Percentiles rank a stretch among this genome's conserved stretches.
Evolutionary conservation across 2,797 vertebrate species (phyloP).

Genomic region (Pseudochirops corinnae): DNA sequence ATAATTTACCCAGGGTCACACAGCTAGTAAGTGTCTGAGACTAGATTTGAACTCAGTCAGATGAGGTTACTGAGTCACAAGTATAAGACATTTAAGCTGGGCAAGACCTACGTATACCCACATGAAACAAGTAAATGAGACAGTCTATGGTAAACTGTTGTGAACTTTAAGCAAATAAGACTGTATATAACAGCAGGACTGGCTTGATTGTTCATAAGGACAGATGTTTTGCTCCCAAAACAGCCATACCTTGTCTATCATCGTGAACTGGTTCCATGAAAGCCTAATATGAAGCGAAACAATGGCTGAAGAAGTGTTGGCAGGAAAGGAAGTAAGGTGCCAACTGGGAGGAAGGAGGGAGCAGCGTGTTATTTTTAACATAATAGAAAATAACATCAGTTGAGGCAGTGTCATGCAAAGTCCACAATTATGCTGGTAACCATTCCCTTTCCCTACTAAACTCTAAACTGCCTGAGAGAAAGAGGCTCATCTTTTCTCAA

Average conservation of each 20-base stretch:
- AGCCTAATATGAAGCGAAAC: background rate
- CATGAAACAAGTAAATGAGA: background rate
- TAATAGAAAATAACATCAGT: background rate
- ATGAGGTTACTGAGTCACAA: background rate
- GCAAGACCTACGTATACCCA: background rate
- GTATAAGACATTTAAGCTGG: background rate
- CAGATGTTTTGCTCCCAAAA: background rate
- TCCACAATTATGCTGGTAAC: background rate
- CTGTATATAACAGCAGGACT: background rate
- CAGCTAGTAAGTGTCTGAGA: background rate
- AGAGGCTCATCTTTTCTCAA: background rate
- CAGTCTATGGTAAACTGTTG: background rate
- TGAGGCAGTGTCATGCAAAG: background rate
- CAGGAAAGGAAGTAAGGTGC: background rate
- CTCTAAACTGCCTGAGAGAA: background rate
- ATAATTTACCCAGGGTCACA: background rate
- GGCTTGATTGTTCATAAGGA: background rate
- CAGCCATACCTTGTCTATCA: background rate
- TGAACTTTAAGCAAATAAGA: background rate
- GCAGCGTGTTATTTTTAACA: background rate
- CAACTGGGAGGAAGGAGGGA: background rate
- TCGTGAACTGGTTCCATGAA: background rate
- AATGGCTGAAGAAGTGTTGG: background rate
- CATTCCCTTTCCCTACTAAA: background rate
- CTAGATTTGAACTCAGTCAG: background rate